Evolutionary conservation across 2,113 vertebrate species (phyloP), one percentile per base, ranked within the genome.

Genomic region (Heliornis fulica): DNA sequence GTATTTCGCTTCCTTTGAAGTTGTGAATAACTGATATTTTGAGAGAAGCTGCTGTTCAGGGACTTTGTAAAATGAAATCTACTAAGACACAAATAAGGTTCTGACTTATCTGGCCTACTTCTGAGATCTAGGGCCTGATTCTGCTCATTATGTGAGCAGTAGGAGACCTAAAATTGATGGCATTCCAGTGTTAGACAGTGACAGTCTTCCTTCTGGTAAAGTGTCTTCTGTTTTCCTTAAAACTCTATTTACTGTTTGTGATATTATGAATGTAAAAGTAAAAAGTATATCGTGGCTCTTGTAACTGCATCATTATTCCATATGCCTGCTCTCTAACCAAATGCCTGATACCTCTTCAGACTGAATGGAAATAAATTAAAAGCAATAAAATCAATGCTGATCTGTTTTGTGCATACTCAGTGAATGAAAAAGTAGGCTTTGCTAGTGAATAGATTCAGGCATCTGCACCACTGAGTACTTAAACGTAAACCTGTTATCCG

Each of bases 291-390:
- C 38, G 43, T 87, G 53, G 11, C 10, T 32, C 41, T 82, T 53
- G 17, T 81, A 72, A 60, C 34, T 56, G 15, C 63, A 79, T 34
- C 6, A 10, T 50, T 38, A 8, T 59, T 96, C 29, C 25, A 19
- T 40, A 78, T 26, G 54, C 25, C 54, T 54, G 18, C 29, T 48
- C 56, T 79, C 50, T 93, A 82, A 86, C 61, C 46, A 51, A 84
- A 85, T 91, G 45, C 60, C 54, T 93, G 77, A 71, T 23, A 9
- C 13, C 45, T 80, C 71, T 91, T 91, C 48, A 83, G 20, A 92
- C 34, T 79, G 79, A 96, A 87, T 66, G 69, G 78, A 88, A 93
- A 95, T 92, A 96, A 97, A 96, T 97, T 82, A 91, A 94, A 98
- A 83, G n/a, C 16, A 96, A 66, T 93, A 90, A 94, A 96, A 94